These are phyloP conservation scores for Phenacoccus solenopsis DNA, from an alignment of 1,140 invertebrate species.

Conservation along the genomic window DNA sequence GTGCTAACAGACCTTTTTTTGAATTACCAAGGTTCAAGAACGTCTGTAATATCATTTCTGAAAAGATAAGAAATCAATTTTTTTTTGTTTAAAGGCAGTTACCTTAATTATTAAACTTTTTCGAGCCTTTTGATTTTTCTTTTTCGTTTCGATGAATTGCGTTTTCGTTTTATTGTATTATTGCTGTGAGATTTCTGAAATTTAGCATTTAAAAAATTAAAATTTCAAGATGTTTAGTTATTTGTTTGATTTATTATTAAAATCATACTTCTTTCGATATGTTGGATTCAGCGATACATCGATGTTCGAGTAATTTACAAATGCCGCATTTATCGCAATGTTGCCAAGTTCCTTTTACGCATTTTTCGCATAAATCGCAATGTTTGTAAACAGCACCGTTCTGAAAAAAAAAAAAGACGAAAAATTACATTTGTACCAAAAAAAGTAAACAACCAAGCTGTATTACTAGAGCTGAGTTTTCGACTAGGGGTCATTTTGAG, in stretches of 20 bases:
- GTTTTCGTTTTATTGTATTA: neutral
- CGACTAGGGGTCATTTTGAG: no score
- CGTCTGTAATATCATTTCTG: no score
- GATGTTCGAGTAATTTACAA: constrained; percentile 48
- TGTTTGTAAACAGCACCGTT: constrained; percentile 67
- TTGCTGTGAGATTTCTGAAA: no score
- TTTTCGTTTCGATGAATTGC: neutral
- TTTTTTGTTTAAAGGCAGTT: neutral
- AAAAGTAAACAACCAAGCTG: no score
- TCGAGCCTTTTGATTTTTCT: neutral
- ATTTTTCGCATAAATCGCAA: constrained; percentile 58
- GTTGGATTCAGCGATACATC: constrained; percentile 34
- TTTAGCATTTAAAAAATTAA: neutral
- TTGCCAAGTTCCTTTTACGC: constrained; percentile 70
- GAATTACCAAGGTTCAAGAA: no score
- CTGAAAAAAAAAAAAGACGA: constrained; percentile 27
- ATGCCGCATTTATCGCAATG: constrained; percentile 58
- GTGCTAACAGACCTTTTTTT: no score
- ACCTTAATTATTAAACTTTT: neutral
- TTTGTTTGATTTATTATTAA: no score
- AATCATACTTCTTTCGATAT: neutral
- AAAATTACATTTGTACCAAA: no score
- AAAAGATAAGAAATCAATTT: no score
- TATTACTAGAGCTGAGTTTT: no score
- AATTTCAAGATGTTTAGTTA: no score